Conservation (phyloP, 92 coral and sea anemone genomes). For the Galaxea fascicularis region DNA sequence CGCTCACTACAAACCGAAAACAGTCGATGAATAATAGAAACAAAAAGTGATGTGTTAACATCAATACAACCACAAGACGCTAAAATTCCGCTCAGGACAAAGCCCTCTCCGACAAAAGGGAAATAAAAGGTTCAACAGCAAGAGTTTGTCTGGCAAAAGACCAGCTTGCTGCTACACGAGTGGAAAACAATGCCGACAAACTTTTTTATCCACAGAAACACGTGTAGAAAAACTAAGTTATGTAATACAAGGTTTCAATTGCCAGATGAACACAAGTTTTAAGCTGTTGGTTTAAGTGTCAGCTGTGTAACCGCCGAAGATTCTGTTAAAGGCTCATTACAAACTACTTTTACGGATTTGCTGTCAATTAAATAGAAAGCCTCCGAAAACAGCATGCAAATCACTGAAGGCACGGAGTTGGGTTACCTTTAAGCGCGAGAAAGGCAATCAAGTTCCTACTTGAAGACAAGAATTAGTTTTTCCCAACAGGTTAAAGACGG, state of each 20-base stretch:
- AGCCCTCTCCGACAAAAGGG: not conserved
- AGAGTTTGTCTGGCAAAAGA: not conserved
- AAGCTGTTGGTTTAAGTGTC: constrained; percentile 1
- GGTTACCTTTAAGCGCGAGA: too few relatives aligned
- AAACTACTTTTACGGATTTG: not conserved
- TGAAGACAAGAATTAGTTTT: too few relatives aligned
- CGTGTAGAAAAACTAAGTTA: not conserved
- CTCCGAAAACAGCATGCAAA: not conserved
- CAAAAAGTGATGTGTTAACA: constrained; percentile 1
- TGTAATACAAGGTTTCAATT: too few relatives aligned
- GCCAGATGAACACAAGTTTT: constrained; percentile 26
- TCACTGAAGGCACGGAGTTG: not conserved
- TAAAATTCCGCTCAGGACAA: not conserved
- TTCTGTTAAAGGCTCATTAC: not conserved
- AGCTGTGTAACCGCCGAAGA: not conserved
- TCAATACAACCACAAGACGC: constrained; percentile 12
- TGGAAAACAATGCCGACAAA: constrained; percentile 11
- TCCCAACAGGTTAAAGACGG: too few relatives aligned
- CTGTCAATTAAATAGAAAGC: not conserved
- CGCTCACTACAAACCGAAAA: constrained; percentile 25
- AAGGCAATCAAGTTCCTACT: too few relatives aligned
- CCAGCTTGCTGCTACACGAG: not conserved
- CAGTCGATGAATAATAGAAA: constrained; percentile 1
- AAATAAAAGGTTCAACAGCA: not conserved
- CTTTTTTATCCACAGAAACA: constrained; percentile 1